phyloP scores from a whole-genome alignment of 2,113 vertebrate species.

The Echinops telfairi region DNA sequence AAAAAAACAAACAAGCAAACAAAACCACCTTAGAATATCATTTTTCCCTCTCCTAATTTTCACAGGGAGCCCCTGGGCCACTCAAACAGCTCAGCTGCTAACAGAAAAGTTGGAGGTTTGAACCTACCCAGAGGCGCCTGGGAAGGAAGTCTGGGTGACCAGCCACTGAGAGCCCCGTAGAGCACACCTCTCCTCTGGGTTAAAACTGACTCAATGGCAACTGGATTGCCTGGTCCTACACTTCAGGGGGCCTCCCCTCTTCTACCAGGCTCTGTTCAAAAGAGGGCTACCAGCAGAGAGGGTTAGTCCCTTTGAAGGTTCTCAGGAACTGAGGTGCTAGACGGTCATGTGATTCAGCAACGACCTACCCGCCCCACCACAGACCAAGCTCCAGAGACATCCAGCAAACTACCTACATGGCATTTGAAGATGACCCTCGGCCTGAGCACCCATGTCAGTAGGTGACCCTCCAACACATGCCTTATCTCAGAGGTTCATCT shows the following conservation, averaged over 20 bases:
- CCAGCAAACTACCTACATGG: background rate
- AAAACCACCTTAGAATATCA: constrained; percentile 16
- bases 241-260: background rate
- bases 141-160: background rate
- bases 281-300: background rate
- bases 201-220: background rate
- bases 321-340: background rate
- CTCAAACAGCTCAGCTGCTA: background rate
- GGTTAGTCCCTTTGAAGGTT: background rate
- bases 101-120: background rate
- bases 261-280: background rate
- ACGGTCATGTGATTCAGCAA: no score
- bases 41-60: constrained; percentile 48
- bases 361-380: no score
- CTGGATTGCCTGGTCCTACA: background rate
- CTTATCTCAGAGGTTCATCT: background rate
- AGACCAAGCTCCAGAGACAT: background rate
- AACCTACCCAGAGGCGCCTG: background rate
- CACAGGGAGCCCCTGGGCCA: background rate
- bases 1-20: constrained; percentile 46
- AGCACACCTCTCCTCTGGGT: background rate
- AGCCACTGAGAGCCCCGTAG: background rate
- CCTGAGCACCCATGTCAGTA: background rate
- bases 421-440: background rate
- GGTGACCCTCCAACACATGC: background rate